Evolutionary conservation across 2,113 vertebrate genomes (phyloP).

Genomic region (Sebastes fasciatus): DNA sequence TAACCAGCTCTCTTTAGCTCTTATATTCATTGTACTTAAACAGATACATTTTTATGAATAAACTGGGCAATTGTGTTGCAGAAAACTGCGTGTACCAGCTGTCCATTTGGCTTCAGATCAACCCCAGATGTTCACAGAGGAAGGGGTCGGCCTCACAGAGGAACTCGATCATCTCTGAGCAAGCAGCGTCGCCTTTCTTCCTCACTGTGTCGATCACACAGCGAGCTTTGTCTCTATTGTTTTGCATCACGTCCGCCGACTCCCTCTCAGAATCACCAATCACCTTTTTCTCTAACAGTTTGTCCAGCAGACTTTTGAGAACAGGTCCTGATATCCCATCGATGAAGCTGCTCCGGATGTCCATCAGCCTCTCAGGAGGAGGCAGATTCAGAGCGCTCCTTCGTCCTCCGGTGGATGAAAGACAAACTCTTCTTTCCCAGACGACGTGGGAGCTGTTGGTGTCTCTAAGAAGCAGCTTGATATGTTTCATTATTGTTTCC

Average conservation of each 20-base stretch:
- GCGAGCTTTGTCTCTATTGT: conserved; percentile 19
- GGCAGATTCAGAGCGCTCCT: background rate
- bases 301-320: conserved; percentile 34
- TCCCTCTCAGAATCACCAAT: conserved; percentile 22
- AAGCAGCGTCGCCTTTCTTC: conserved; percentile 37
- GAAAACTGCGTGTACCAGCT: too few relatives aligned
- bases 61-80: too few relatives aligned
- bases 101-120: background rate
- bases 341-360: background rate
- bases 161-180: conserved; percentile 35
- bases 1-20: background rate
- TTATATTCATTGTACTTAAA: background rate
- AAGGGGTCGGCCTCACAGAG: conserved; percentile 17
- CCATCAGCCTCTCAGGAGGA: background rate
- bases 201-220: conserved; percentile 42
- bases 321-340: conserved; percentile 10
- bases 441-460: background rate
- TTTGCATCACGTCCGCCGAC: background rate
- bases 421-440: conserved; percentile 19
- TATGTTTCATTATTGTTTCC: background rate
- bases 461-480: conserved; percentile 5
- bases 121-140: conserved; percentile 1
- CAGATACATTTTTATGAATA: too few relatives aligned
- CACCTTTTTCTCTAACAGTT: conserved; percentile 23
- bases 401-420: background rate